Base-by-base conservation (phyloP, 2,113 vertebrate genomes). In the Ornithorhynchus anatinus region DNA sequence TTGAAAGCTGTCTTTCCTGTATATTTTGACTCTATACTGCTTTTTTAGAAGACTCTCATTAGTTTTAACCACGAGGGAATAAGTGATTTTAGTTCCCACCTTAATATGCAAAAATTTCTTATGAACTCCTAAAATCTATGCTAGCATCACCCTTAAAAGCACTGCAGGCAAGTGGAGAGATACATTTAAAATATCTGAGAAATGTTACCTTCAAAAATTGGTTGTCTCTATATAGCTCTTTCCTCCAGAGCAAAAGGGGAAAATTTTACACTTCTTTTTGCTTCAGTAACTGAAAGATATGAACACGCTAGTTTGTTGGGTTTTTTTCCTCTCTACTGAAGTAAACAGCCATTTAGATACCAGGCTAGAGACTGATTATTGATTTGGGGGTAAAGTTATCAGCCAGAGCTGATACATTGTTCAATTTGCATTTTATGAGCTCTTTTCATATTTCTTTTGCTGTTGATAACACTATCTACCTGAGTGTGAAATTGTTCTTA, bases 1-100 rank as follows among this genome's bases (percentile, higher is more conserved):
- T 51, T 81, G 79, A 89, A 84, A 73, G 79, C 69, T 79, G 77
- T 82, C 84, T 89, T 89, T 86, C 77, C 83, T 82, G 69, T 75
- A 62, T 82, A 79, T 82, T 82, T 75, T 75, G 60, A 61, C 77
- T 79, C 83, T 57, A 69, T 77, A 72, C 81, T 82, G 77, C 69
- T 36, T 38, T 38, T 82, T 81, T 54, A 81, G 79, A 73, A 87
- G 72, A 81, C 79, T 45, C 83, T 82, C 75, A 81, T 86, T 87
- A 84, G 81, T 63, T 72, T 72, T 75, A 72, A n/a, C n/a, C n/a
- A n/a, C n/a, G 7, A 10, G 38, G 44, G 48, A 51, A 32, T 69
- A 48, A 47, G 29, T 68, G 72, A 25, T 59, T 86, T n/a, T 84
- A 82, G 72, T 79, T 84, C 47, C 5, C n/a, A 50, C 82, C 79